A percentile compares a stretch with the other conserved stretches of the same genome.
Conservation (phyloP, 1,140 invertebrate species). For the Heterodera carotae region DNA sequence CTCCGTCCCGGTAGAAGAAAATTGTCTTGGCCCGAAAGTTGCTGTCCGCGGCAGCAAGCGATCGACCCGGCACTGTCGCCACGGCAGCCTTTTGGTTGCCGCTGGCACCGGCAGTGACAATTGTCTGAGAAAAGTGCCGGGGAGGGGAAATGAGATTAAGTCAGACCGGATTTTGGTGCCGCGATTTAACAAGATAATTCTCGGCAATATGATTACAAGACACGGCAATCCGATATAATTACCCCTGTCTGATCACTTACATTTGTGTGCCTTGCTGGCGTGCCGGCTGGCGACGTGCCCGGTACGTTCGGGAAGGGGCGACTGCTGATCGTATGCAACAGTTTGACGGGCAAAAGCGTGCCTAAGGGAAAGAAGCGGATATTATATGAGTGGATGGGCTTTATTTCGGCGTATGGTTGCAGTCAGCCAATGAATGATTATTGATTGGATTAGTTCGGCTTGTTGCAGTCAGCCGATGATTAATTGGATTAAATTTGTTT, state of each 20-base stretch:
- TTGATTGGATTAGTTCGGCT: too few species aligned
- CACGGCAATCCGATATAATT: not conserved
- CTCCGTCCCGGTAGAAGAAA: slow-evolving; percentile 65
- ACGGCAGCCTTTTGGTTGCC: slow-evolving; percentile 8
- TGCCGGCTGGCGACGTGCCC: not conserved
- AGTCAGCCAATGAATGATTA: too few species aligned
- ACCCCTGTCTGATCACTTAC: too few species aligned
- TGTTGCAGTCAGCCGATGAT: too few species aligned
- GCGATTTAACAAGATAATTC: too few species aligned
- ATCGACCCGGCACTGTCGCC: not conserved
- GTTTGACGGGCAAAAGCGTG: not conserved
- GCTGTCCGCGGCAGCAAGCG: slow-evolving; percentile 21
- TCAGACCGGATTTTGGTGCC: too few species aligned
- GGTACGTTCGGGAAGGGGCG: not conserved
- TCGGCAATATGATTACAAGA: too few species aligned
- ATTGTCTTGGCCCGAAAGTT: slow-evolving; percentile 32
- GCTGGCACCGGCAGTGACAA: not conserved
- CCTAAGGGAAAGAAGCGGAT: not conserved
- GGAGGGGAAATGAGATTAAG: too few species aligned
- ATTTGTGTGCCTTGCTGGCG: not conserved
- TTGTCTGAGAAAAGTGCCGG: too few species aligned
- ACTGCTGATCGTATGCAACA: not conserved
- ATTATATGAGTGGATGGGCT: too few species aligned
- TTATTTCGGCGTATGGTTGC: too few species aligned
- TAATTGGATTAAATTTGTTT: too few species aligned